Percentiles rank a stretch among this genome's conserved stretches.
These are phyloP conservation scores for Cordilura impudica DNA, from an alignment of 2,888 invertebrate species.

Conservation along the genomic window DNA sequence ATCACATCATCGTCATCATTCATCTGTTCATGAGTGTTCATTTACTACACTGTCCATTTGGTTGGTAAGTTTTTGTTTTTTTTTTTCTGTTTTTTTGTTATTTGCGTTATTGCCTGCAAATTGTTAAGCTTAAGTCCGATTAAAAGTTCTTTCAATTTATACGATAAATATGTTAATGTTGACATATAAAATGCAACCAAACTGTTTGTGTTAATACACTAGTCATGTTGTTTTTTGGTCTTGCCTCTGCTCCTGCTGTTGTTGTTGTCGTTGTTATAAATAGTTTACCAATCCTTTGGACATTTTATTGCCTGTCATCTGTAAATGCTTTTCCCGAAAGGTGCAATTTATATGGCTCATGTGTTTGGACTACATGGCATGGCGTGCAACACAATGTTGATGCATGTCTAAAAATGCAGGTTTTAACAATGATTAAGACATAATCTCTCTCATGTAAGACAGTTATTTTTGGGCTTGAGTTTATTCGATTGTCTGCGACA, in stretches of 20 bases:
- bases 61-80: constrained; percentile 27
- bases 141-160: constrained; percentile 63
- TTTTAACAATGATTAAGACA: constrained; percentile 64
- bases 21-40: constrained; percentile 37
- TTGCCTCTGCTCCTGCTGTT: constrained; percentile 2
- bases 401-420: constrained; percentile 55
- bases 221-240: constrained; percentile 11
- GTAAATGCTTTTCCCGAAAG: constrained; percentile 62
- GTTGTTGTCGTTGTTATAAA: constrained; percentile 44
- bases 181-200: constrained; percentile 63
- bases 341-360: constrained; percentile 63
- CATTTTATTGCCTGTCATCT: constrained; percentile 65
- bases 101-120: constrained; percentile 59
- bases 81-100: constrained; percentile 9
- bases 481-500: constrained; percentile 25
- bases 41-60: constrained; percentile 35
- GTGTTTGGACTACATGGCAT: constrained; percentile 48
- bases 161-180: constrained; percentile 65
- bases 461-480: constrained; percentile 54
- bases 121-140: constrained; percentile 65
- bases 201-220: constrained; percentile 39
- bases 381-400: constrained; percentile 50
- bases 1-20: constrained; percentile 39
- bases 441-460: constrained; percentile 62
- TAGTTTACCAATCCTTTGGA: constrained; percentile 61